Evolutionary conservation across 2,888 invertebrate genomes (phyloP).

Genomic region (Eledone cirrhosa): DNA sequence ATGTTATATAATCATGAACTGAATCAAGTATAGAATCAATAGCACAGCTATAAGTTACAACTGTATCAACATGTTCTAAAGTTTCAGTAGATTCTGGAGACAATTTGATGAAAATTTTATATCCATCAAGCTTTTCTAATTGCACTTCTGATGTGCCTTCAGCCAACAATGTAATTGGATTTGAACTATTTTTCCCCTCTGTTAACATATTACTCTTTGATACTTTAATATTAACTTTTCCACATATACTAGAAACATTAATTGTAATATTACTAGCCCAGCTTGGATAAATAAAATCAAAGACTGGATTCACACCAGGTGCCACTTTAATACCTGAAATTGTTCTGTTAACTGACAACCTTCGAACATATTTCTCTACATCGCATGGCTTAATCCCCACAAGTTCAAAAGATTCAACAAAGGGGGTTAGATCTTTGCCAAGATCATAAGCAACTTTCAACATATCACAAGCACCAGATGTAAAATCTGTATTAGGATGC

Average conservation of each 20-base stretch:
- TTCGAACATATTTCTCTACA: constrained; percentile 36
- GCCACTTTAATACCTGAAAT: constrained; percentile 36
- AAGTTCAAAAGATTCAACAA: constrained; percentile 40
- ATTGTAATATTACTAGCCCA: constrained; percentile 34
- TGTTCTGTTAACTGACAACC: constrained; percentile 37
- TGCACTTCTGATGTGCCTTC: constrained; percentile 1
- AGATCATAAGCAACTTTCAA: constrained; percentile 47
- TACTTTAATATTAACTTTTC: not conserved
- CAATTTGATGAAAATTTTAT: not conserved
- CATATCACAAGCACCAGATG: constrained; percentile 46
- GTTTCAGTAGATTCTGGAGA: constrained; percentile 11
- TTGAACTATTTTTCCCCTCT: not conserved
- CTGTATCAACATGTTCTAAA: not conserved
- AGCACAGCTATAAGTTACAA: not conserved
- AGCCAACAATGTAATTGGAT: not conserved
- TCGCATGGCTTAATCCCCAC: constrained; percentile 48
- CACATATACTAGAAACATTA: not conserved
- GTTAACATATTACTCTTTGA: not conserved
- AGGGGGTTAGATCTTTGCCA: constrained; percentile 38
- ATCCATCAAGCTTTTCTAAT: not conserved
- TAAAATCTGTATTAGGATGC: constrained; percentile 40
- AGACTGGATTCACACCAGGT: constrained; percentile 38
- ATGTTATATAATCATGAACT: no score
- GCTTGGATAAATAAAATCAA: constrained; percentile 37
- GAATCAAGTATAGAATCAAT: not conserved